A percentile compares a stretch with the other conserved stretches of the same genome.
phyloP scores from a whole-genome alignment of 2,888 invertebrate species.

The Andrena flavipes region DNA sequence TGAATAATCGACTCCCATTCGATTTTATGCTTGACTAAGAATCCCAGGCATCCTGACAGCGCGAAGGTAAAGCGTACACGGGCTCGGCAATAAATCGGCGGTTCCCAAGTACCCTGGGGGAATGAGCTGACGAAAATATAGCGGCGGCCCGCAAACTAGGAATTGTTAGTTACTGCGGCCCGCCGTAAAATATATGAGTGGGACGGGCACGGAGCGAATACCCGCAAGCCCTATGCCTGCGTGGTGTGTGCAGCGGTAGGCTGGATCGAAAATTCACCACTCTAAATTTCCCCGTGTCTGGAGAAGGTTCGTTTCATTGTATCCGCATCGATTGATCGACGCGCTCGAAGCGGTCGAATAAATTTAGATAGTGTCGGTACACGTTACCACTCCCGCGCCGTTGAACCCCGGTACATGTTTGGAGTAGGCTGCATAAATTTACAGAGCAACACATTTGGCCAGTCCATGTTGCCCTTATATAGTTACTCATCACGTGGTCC shows the following conservation, averaged over 20 bases:
- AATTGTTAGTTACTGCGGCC: constrained; percentile 82
- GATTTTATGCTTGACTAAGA: constrained; percentile 64
- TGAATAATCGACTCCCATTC: constrained; percentile 54
- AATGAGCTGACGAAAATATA: constrained; percentile 83
- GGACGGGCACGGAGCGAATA: constrained; percentile 66
- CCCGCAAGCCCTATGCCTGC: constrained; percentile 67
- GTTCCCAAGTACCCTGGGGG: constrained; percentile 78
- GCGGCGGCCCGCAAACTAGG: constrained; percentile 82
- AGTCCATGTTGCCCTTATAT: too few species aligned
- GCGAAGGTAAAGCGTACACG: constrained; percentile 55
- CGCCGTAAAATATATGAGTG: constrained; percentile 80
- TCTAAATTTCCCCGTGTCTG: constrained; percentile 43
- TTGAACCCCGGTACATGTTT: constrained; percentile 6
- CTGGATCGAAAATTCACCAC: constrained; percentile 58
- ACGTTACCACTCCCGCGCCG: neutral
- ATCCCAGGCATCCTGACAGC: constrained; percentile 49
- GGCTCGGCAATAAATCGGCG: constrained; percentile 79
- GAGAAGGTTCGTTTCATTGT: constrained; percentile 9
- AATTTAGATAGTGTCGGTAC: constrained; percentile 12
- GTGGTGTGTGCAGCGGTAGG: constrained; percentile 50
- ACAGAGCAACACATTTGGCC: neutral
- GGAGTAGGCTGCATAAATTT: neutral
- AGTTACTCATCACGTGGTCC: too few species aligned
- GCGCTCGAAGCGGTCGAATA: neutral
- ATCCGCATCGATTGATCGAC: constrained; percentile 24